A percentile compares a stretch with the other conserved stretches of the same genome.
phyloP scores from a whole-genome alignment of 2,113 vertebrate species.

The Aspidoscelis tigris region DNA sequence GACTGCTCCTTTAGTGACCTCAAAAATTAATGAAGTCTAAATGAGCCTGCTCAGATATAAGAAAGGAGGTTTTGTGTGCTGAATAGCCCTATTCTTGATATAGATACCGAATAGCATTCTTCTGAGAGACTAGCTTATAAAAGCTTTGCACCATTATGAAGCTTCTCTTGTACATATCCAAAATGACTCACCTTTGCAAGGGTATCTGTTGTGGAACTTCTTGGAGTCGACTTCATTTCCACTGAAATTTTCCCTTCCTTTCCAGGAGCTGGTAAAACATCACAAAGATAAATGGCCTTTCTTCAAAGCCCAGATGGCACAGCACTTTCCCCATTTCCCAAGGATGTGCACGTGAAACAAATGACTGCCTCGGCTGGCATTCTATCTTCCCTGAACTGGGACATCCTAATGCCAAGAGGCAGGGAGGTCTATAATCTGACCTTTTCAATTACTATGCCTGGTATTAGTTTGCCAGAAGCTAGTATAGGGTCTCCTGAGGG shows the following conservation, averaged over 20 bases:
- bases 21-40: not conserved
- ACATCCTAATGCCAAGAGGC: not conserved
- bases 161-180: not conserved
- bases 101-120: not conserved
- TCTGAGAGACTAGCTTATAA: not conserved
- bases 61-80: not conserved
- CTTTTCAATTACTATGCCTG: too few relatives aligned
- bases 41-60: not conserved
- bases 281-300: not conserved
- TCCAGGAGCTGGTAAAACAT: slow-evolving; percentile 58
- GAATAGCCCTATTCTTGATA: not conserved
- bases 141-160: not conserved
- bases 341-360: not conserved
- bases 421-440: not conserved
- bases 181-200: slow-evolving; percentile 66
- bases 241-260: slow-evolving; percentile 72
- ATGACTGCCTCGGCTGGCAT: not conserved
- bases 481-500: too few relatives aligned
- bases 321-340: not conserved
- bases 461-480: too few relatives aligned
- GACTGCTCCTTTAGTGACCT: not conserved
- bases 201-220: slow-evolving; percentile 26
- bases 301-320: too few relatives aligned
- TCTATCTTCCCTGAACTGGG: not conserved
- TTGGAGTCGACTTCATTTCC: slow-evolving; percentile 62